These are phyloP conservation scores for Idaea biselata DNA, from an alignment of 2,888 invertebrate species.

Conservation along the genomic window DNA sequence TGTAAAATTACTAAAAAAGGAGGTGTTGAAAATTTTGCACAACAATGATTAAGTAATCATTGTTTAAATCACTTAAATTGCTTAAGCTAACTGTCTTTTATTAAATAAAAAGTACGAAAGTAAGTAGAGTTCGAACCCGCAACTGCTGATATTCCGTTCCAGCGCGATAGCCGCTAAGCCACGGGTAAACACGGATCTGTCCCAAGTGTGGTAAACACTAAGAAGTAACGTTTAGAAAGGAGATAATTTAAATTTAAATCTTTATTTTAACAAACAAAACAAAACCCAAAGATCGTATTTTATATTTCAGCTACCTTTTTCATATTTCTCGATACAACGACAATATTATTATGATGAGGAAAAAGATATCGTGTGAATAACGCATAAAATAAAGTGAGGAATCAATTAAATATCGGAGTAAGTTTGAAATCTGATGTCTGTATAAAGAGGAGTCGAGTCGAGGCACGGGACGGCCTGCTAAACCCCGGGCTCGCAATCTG, in stretches of 20 bases:
- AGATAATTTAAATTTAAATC: not conserved
- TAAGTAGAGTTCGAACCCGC: too few species aligned
- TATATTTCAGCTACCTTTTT: not conserved
- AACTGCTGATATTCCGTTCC: too few species aligned
- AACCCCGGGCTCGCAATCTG: conserved; percentile 78
- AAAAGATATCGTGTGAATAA: conserved; percentile 4
- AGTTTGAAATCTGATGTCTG: conserved; percentile 31
- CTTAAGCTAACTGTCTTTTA: too few species aligned
- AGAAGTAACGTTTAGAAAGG: too few species aligned
- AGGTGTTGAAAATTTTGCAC: too few species aligned
- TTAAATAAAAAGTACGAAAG: too few species aligned
- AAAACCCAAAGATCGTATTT: not conserved
- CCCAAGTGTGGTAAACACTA: too few species aligned
- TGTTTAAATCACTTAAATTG: too few species aligned
- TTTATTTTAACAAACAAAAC: not conserved
- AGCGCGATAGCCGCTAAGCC: too few species aligned
- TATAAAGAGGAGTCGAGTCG: conserved; percentile 44
- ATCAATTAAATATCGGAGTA: conserved; percentile 59
- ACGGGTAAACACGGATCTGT: too few species aligned
- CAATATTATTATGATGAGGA: conserved; percentile 7
- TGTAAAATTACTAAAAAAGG: too few species aligned
- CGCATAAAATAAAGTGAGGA: conserved; percentile 43
- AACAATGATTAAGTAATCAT: too few species aligned
- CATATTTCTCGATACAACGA: not conserved
- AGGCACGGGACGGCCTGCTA: conserved; percentile 55